These are phyloP conservation scores for Aphelenchoides besseyi DNA, from an alignment of 1,140 invertebrate species.

Conservation along the genomic window DNA sequence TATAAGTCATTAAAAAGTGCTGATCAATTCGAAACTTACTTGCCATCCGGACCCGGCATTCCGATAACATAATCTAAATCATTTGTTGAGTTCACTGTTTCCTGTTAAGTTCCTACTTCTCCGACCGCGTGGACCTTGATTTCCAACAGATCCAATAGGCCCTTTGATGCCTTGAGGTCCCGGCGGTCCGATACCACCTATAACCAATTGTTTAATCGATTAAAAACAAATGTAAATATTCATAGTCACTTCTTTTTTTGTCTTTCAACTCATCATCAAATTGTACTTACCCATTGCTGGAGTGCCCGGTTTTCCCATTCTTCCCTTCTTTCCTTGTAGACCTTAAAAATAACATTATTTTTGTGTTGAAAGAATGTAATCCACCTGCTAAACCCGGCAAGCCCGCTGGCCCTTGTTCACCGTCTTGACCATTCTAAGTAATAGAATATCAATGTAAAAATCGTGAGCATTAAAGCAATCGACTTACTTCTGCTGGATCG, in stretches of 20 bases:
- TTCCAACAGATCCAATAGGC: constrained; percentile 5
- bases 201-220: too few relatives aligned
- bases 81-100: too few relatives aligned
- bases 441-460: too few relatives aligned
- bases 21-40: neutral
- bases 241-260: too few relatives aligned
- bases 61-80: constrained; percentile 17
- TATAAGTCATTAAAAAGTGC: neutral
- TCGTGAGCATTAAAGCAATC: too few relatives aligned
- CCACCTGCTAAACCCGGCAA: too few relatives aligned
- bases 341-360: neutral
- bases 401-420: neutral
- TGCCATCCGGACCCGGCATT: constrained; percentile 9
- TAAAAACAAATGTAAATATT: neutral
- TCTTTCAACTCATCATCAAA: too few relatives aligned
- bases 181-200: constrained; percentile 4
- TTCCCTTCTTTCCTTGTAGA: neutral
- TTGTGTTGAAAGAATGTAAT: too few relatives aligned
- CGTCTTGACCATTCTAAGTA: too few relatives aligned
- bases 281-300: neutral
- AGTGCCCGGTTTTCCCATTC: neutral
- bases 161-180: constrained; percentile 8
- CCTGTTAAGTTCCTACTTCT: too few relatives aligned
- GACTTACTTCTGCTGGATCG: neutral
- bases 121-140: too few relatives aligned